Evolutionary conservation across 2,888 invertebrate species (phyloP).

Genomic region (Andricus curvator): DNA sequence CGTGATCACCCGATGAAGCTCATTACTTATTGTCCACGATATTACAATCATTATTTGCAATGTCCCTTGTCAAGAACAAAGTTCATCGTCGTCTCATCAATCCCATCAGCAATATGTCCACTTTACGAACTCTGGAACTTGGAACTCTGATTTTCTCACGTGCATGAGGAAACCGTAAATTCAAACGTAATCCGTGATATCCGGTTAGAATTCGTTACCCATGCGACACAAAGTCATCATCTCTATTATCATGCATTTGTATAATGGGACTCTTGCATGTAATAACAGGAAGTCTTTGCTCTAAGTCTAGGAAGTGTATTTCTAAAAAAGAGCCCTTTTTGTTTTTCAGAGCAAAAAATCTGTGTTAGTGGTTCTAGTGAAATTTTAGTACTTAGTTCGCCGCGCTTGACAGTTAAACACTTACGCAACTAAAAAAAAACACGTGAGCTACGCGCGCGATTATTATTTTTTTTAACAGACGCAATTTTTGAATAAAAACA

Average conservation of each 20-base stretch:
- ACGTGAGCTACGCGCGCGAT: too few relatives aligned
- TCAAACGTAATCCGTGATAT: slow-evolving; percentile 34
- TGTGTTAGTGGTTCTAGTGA: too few relatives aligned
- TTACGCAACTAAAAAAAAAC: too few relatives aligned
- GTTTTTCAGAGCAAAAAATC: neutral
- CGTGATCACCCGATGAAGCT: slow-evolving; percentile 33
- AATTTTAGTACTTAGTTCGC: too few relatives aligned
- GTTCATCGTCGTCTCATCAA: slow-evolving; percentile 34
- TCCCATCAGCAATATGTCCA: slow-evolving; percentile 32
- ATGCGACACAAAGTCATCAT: slow-evolving; percentile 5
- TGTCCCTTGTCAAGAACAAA: slow-evolving; percentile 24
- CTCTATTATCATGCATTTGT: slow-evolving; percentile 26
- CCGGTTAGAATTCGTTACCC: slow-evolving; percentile 4
- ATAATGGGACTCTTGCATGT: slow-evolving; percentile 4
- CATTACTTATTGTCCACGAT: slow-evolving; percentile 13
- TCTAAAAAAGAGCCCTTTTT: neutral
- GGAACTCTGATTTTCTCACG: slow-evolving; percentile 16
- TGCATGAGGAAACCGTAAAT: slow-evolving; percentile 12
- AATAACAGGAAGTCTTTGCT: neutral
- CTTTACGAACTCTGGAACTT: neutral
- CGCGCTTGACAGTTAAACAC: too few relatives aligned
- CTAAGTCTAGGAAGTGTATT: neutral
- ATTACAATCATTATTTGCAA: slow-evolving; percentile 23
- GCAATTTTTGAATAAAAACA: too few relatives aligned
- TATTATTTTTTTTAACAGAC: too few relatives aligned